These are phyloP conservation scores for Pseudolycoriella hygida DNA, from an alignment of 2,888 invertebrate genomes.

Conservation along the genomic window DNA sequence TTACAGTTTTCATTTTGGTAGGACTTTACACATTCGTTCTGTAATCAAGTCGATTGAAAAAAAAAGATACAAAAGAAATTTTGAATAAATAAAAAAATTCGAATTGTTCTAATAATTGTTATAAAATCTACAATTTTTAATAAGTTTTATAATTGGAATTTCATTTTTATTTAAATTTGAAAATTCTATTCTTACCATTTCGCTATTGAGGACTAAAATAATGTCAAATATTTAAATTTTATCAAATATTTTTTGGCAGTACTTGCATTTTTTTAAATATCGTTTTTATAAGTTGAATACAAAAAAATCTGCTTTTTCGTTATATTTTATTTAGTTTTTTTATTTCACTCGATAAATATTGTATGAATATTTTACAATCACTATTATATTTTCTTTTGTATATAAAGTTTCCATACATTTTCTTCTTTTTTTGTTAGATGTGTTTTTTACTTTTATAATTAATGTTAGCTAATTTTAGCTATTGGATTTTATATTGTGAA, in stretches of 20 bases:
- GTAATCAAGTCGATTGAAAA: too few species aligned
- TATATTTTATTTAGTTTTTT: neutral
- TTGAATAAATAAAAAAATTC: too few species aligned
- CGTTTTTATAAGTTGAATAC: neutral
- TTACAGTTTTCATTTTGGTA: too few species aligned
- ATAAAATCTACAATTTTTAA: too few species aligned
- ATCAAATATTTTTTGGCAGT: conserved; percentile 7
- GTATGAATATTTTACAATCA: conserved; percentile 4
- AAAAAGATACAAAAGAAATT: too few species aligned
- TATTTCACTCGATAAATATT: conserved; percentile 3
- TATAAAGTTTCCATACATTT: conserved; percentile 5
- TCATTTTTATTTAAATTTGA: conserved; percentile 1
- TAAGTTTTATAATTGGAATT: too few species aligned
- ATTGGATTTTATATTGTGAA: conserved; percentile 2
- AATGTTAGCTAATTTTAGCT: neutral
- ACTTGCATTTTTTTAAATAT: neutral
- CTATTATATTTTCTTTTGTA: conserved; percentile 2
- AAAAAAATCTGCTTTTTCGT: neutral
- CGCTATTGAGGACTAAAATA: too few species aligned
- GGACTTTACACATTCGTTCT: too few species aligned
- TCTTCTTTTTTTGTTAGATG: neutral
- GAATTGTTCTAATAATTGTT: too few species aligned
- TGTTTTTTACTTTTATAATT: neutral
- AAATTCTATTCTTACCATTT: neutral
- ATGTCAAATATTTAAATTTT: too few species aligned